Evolutionary conservation across 2,113 vertebrate genomes (phyloP).

Genomic region (Herpailurus yagouaroundi): DNA sequence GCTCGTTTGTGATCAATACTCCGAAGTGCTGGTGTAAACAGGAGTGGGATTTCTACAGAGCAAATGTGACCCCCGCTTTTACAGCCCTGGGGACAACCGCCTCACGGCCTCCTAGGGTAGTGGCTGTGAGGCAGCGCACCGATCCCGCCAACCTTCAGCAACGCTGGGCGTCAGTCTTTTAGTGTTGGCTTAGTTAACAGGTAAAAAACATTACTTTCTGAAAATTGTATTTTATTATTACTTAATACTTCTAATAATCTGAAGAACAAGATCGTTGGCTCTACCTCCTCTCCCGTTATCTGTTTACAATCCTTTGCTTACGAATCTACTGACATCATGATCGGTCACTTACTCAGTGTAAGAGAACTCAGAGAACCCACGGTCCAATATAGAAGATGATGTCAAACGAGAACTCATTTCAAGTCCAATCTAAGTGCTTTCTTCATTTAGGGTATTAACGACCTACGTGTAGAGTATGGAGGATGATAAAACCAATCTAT

Average conservation of each 20-base stretch:
- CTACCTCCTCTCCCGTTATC: neutral
- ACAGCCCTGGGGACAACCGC: neutral
- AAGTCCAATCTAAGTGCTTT: neutral
- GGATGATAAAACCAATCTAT: neutral
- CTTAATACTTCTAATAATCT: neutral
- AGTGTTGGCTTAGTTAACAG: neutral
- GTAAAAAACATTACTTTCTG: neutral
- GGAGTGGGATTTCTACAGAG: neutral
- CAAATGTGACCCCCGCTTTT: neutral
- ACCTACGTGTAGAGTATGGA: neutral
- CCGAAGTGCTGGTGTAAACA: neutral
- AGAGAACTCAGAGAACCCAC: neutral
- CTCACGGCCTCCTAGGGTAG: neutral
- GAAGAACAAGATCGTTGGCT: neutral
- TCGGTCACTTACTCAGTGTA: neutral
- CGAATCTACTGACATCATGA: neutral
- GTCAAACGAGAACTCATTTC: neutral
- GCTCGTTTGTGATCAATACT: neutral
- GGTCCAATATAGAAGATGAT: neutral
- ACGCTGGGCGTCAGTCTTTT: neutral
- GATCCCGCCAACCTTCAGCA: neutral
- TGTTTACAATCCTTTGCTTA: conserved; percentile 23
- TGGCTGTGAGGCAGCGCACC: neutral
- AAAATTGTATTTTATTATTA: neutral
- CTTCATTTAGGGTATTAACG: neutral